phyloP scores from a whole-genome alignment of 2,797 vertebrate genomes.

The Scleropages formosus region DNA sequence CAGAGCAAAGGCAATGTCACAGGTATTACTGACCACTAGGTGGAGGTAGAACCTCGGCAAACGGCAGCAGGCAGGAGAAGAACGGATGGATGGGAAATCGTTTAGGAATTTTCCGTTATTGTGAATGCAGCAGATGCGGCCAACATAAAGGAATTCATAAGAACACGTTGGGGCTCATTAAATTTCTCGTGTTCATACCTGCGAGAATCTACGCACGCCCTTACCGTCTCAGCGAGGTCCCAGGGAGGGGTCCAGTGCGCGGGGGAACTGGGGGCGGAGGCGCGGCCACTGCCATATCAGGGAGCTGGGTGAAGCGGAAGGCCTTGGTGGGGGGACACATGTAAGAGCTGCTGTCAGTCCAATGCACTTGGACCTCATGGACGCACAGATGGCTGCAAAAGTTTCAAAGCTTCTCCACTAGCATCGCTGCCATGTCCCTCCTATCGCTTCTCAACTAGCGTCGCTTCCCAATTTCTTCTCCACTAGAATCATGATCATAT shows the following conservation, averaged over 20 bases:
- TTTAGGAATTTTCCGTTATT: neutral
- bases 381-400: too few relatives aligned
- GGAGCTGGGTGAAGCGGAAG: conserved; percentile 96
- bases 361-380: too few relatives aligned
- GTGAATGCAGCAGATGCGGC: neutral
- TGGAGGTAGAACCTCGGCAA: conserved; percentile 36
- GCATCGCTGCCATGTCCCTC: too few relatives aligned
- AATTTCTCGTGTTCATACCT: neutral
- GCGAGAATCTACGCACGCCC: conserved; percentile 1
- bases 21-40: conserved; percentile 33
- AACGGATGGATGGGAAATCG: neutral
- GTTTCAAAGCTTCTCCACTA: too few relatives aligned
- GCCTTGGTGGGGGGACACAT: conserved; percentile 70
- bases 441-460: too few relatives aligned
- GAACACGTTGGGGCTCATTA: neutral
- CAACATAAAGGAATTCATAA: neutral
- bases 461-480: too few relatives aligned
- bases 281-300: conserved; percentile 93
- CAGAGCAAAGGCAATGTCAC: too few relatives aligned
- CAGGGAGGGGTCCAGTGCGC: conserved; percentile 83
- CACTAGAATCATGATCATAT: too few relatives aligned
- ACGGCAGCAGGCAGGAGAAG: neutral
- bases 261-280: conserved; percentile 92
- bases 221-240: conserved; percentile 88
- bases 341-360: too few relatives aligned